Evolutionary conservation across 2,888 invertebrate species (phyloP), one percentile per base, ranked within the genome.

Genomic region (Orthosia gracilis): DNA sequence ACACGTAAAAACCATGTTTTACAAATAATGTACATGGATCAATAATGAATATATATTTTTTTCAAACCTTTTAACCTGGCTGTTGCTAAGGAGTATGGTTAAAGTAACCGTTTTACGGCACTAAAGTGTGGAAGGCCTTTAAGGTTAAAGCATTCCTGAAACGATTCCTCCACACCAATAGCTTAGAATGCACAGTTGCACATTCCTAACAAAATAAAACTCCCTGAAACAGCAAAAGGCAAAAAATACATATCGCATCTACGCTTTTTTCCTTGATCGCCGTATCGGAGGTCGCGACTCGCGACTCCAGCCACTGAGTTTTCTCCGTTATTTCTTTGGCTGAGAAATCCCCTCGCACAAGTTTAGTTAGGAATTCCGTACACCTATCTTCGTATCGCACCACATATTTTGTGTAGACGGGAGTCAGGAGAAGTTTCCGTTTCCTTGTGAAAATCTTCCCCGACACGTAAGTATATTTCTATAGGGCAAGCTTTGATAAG

Each of bases 311-410:
- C 78, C 70, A 73, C 76, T 76, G 81, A 84, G 84, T 91, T 94
- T 91, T 91, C 90, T 82, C 89, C 91, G 87, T 92, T 93, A 93
- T 94, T 94, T 93, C 92, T 93, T 92, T 91, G 91, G 90, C 91
- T 89, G 87, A 88, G 89, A 92, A 92, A 93, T 91, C 92, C 92
- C 91, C 91, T 91, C 90, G 89, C 90, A 87, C 89, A 92, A 93
- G 91, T 94, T 94, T 94, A 92, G 92, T 93, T 94, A 91, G 89
- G 92, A 94, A 95, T 94, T 93, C 93, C 90, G 91, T 91, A 91
- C 92, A 92, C 93, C 91, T 93, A 93, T 93, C 91, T 93, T 90
- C 91, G 91, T 91, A 93, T 92, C 92, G 90, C 85, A 89, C 90
- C 92, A 93, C 91, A 93, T 94, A 94, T 93, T 94, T 94, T 90